Base-by-base conservation (phyloP, 2,113 vertebrate species). In the Morphnarchus princeps region DNA sequence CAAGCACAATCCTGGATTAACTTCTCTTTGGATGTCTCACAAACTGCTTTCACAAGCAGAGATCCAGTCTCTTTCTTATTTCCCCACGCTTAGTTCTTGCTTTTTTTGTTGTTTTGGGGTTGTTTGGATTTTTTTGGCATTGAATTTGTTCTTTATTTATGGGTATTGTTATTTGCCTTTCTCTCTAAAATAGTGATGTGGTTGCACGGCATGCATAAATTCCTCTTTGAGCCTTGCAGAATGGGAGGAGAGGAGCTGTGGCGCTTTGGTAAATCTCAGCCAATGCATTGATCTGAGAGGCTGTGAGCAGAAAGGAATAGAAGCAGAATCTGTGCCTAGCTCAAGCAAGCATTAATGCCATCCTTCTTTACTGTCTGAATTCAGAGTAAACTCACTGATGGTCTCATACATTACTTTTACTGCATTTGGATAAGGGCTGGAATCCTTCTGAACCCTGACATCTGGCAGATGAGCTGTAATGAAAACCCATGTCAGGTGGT, bases 1-100 rank as follows among this genome's bases (percentile, higher is more conserved):
- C 95, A 96, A 61, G 62, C 55, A 77, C 38, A 90, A 91, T 94
- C 55, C 65, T 87, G 93, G 93, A 96, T 97, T 97, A 97, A 92
- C 79, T 96, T 95, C 62, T 43, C 6, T 84, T 79, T 92, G 80
- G 36, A 66, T 89, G 43, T 91, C 85, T 95, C 87, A 95, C 91
- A 88, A 85, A 59, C 93, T 82, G 47, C 59, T 87, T 76, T 82
- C 54, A 62, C 49, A 32, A 91, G 13, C 50, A 76, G 65, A 0
- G 2, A 76, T 72, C 20, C 43, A 49, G 21, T 26, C 26, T 90
- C 42, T 70, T 69, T 61, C 16, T 84, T 74, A 87, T 61, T 94
- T 85, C 17, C 47, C 50, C 10, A 72, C 7, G 11, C 25, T 74
- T 69, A 36, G 17, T 16, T 74, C 38, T 80, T 85, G 5, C 1